Evolutionary conservation across 2,113 vertebrate genomes (phyloP).

Genomic region (Centropristis striata): DNA sequence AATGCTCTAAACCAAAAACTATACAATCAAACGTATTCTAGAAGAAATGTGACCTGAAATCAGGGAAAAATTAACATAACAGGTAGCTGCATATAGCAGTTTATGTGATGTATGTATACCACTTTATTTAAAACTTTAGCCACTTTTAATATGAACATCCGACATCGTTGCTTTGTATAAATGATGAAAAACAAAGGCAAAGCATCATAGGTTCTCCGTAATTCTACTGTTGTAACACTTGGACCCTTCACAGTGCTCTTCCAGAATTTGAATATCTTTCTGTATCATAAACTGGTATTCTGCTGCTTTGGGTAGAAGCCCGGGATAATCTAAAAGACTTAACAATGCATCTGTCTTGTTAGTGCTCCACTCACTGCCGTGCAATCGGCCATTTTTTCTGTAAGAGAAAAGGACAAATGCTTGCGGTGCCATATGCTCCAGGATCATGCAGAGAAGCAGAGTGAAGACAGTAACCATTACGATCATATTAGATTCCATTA

Average conservation of each 20-base stretch:
- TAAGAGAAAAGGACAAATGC: constrained; percentile 28
- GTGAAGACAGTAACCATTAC: constrained; percentile 77
- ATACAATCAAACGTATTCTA: too few species aligned
- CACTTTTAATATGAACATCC: too few species aligned
- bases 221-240: neutral
- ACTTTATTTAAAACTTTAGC: too few species aligned
- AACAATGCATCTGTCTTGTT: constrained; percentile 57
- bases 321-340: constrained; percentile 12
- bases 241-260: neutral
- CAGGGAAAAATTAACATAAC: too few species aligned
- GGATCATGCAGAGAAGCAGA: constrained; percentile 54
- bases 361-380: constrained; percentile 15
- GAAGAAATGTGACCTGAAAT: too few species aligned
- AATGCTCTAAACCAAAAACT: too few species aligned
- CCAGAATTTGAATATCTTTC: neutral
- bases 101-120: too few species aligned
- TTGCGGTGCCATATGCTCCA: constrained; percentile 55
- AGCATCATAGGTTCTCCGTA: neutral
- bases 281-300: neutral
- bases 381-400: constrained; percentile 32
- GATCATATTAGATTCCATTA: constrained; percentile 78
- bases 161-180: too few species aligned
- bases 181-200: too few species aligned
- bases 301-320: neutral
- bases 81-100: too few species aligned